A percentile compares a stretch with the other conserved stretches of the same genome.
These are phyloP conservation scores for Drosophila nasuta DNA, from an alignment of 1,140 invertebrate species.

Conservation along the genomic window DNA sequence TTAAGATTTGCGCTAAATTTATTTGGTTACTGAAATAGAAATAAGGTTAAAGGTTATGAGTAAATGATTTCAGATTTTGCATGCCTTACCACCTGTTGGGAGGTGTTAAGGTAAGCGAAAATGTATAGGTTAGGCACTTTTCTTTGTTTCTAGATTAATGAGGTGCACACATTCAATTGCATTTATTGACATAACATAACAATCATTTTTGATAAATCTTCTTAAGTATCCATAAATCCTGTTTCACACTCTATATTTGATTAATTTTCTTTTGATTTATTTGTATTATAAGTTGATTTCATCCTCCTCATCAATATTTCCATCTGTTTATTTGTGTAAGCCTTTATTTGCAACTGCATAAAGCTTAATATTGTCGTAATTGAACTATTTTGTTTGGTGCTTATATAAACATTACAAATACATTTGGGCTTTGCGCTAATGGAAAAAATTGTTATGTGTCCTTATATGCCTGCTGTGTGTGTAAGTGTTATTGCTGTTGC, in stretches of 20 bases:
- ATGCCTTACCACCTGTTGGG: slow-evolving; percentile 58
- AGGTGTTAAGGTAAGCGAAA: slow-evolving; percentile 26
- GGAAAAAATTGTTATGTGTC: slow-evolving; percentile 5
- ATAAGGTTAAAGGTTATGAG: slow-evolving; percentile 5
- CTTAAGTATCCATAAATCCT: neutral
- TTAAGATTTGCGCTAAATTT: slow-evolving; percentile 68
- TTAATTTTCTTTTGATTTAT: neutral
- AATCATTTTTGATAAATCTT: neutral
- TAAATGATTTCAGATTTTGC: neutral
- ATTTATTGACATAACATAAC: neutral
- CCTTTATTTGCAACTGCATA: neutral
- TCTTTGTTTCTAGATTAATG: slow-evolving; percentile 3
- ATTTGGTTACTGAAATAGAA: slow-evolving; percentile 65
- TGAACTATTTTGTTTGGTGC: slow-evolving; percentile 13
- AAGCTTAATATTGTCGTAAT: neutral
- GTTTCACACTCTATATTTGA: neutral
- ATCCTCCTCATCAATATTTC: neutral
- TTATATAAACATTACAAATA: slow-evolving; percentile 63
- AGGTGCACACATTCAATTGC: neutral
- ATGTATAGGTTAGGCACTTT: neutral
- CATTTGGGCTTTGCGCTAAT: slow-evolving; percentile 30
- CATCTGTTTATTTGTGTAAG: neutral
- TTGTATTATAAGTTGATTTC: neutral
- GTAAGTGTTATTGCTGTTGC: slow-evolving; percentile 22
- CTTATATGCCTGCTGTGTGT: slow-evolving; percentile 15